Conservation (phyloP, 2,797 vertebrate species). For the Pelochelys cantorii region DNA sequence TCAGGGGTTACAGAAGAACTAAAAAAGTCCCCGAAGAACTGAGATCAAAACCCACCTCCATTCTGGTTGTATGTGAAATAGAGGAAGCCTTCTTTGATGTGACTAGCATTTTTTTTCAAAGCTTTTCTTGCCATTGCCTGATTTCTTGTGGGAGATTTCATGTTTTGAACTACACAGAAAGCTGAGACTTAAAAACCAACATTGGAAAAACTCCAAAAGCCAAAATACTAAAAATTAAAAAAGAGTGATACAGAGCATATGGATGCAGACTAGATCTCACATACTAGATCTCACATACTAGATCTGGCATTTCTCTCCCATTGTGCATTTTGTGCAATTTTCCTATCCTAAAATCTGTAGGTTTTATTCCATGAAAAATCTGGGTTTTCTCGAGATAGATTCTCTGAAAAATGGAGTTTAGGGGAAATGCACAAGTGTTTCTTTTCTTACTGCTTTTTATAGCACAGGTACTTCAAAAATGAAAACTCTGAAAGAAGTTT, state of each 20-base stretch:
- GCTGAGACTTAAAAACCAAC: background rate
- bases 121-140: background rate
- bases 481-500: background rate
- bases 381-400: background rate
- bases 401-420: too few relatives aligned
- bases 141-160: background rate
- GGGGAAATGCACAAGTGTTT: too few relatives aligned
- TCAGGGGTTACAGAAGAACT: background rate
- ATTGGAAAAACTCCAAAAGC: background rate
- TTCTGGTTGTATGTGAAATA: background rate
- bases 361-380: background rate
- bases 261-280: background rate
- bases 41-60: background rate
- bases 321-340: background rate
- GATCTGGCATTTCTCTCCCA: too few relatives aligned
- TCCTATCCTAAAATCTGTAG: background rate
- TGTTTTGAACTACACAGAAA: background rate
- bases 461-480: background rate
- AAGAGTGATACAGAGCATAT: background rate
- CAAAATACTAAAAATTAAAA: background rate
- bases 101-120: background rate
- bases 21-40: background rate
- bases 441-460: too few relatives aligned
- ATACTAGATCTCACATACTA: background rate
- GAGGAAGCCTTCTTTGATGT: background rate